Evolutionary conservation across 2,888 invertebrate genomes (phyloP), one percentile per base, ranked within the genome.

Genomic region (Autographa gamma): DNA sequence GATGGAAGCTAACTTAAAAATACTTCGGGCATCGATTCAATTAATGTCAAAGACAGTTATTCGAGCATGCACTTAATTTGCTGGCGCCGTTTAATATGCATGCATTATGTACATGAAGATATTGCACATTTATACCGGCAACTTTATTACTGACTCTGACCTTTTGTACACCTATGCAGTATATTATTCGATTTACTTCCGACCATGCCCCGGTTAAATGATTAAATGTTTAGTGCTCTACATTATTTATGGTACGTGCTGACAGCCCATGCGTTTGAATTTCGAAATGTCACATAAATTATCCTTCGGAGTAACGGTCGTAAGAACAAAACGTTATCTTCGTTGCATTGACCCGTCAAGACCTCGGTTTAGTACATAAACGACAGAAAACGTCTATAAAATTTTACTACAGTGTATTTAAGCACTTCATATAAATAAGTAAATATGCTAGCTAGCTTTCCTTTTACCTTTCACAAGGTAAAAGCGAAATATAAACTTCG

Each of bases 61-160:
- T 60, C 56, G 60, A 61, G 68, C 60, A 61, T 60, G 32, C 56
- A 63, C 41, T 63, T 58, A 14, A 67, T 41, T 25, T 38, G 38
- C 72, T 78, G 78, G 78, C 81, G 73, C 76, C 74, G 64, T 78
- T 68, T 72, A 76, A 73, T 75, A 41, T 41, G 48, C n/a, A 63
- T 48, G 18, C 19, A 58, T 43, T 62, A 48, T n/a, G n/a, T 43
- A 54, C 56, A 59, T 76, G 58, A 19, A 60, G n/a, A 48, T 48
- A 48, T 54, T 38, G 54, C 25, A 14, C 48, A 60, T 41, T 58
- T 43, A 52, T 32, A 54, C 25, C 19, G 31, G 54, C 54, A n/a
- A 59, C 38, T 79, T 74, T 79, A 77, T 66, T 62, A 18, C 63
- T 38, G 58, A 74, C 52, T 61, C 63, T 16, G 67, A 74, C 74